A percentile compares a stretch with the other conserved stretches of the same genome.
These are phyloP conservation scores for Cryptocheilus praepositus DNA, from an alignment of 2,888 invertebrate genomes.

Conservation along the genomic window DNA sequence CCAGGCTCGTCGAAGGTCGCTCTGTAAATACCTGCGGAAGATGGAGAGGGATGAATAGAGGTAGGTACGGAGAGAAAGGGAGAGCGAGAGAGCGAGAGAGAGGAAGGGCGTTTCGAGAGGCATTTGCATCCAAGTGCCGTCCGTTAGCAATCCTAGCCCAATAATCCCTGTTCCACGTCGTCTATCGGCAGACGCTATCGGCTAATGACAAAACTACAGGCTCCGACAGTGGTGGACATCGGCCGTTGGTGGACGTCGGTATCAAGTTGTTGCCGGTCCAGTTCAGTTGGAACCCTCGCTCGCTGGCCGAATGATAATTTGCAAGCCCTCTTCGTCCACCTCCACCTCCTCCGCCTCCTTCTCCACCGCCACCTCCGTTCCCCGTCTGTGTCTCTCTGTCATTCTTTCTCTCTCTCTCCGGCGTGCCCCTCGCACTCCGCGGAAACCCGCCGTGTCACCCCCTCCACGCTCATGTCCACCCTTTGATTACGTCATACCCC, in stretches of 20 bases:
- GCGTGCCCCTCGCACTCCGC: constrained; percentile 21
- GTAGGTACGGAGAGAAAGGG: constrained; percentile 2
- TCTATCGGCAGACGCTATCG: constrained; percentile 72
- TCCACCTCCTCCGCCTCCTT: constrained; percentile 45
- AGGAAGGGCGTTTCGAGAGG: constrained; percentile 40
- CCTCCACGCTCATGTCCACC: constrained; percentile 65
- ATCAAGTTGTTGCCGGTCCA: constrained; percentile 73
- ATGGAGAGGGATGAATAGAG: constrained; percentile 16
- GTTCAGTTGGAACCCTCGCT: constrained; percentile 67
- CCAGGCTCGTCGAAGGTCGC: constrained; percentile 8
- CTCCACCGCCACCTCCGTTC: constrained; percentile 39
- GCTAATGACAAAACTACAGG: constrained; percentile 75
- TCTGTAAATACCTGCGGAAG: constrained; percentile 28
- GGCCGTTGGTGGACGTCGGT: constrained; percentile 56
- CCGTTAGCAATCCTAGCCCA: constrained; percentile 71
- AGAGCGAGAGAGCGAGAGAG: neutral
- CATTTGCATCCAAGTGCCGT: constrained; percentile 73
- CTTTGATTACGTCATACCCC: constrained; percentile 73
- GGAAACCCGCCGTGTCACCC: constrained; percentile 43
- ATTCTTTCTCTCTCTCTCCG: constrained; percentile 32
- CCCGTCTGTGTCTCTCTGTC: constrained; percentile 49
- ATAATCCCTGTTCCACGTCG: constrained; percentile 70
- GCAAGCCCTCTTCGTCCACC: constrained; percentile 59
- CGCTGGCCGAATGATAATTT: constrained; percentile 73
- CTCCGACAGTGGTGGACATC: constrained; percentile 54